A percentile compares a stretch with the other conserved stretches of the same genome.
Conservation (phyloP, 1,140 invertebrate genomes). For the Laupala kohalensis region DNA sequence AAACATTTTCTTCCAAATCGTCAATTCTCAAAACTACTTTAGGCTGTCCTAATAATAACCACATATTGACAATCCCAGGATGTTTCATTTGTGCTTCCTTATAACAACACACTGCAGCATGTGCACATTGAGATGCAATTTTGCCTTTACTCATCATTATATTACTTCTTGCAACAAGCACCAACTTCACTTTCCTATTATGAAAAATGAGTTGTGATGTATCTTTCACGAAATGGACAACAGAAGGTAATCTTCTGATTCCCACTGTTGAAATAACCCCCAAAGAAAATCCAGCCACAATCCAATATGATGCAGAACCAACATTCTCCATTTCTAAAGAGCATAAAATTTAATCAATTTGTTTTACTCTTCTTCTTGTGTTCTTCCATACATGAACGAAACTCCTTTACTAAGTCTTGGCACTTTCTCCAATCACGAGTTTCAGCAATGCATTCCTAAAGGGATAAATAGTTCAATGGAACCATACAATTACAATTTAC, state of each 20-base stretch:
- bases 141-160: slow-evolving; percentile 92
- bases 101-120: slow-evolving; percentile 74
- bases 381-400: slow-evolving; percentile 59
- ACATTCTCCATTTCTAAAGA: background rate
- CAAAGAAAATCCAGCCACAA: background rate
- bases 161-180: slow-evolving; percentile 77
- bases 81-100: slow-evolving; percentile 46
- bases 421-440: slow-evolving; percentile 83
- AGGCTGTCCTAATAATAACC: slow-evolving; percentile 65
- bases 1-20: slow-evolving; percentile 46
- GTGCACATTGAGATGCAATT: slow-evolving; percentile 81
- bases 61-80: slow-evolving; percentile 49
- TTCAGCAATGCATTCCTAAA: slow-evolving; percentile 74
- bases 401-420: slow-evolving; percentile 63
- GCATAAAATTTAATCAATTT: background rate
- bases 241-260: background rate
- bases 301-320: background rate
- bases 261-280: background rate
- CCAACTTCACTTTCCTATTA: slow-evolving; percentile 44
- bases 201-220: background rate
- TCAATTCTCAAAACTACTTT: slow-evolving; percentile 53
- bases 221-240: background rate
- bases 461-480: too few species aligned
- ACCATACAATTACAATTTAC: background rate
- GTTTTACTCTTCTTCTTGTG: slow-evolving; percentile 28